Base-by-base conservation (phyloP, 2,888 invertebrate genomes). In the Sylvicola fuscatus region DNA sequence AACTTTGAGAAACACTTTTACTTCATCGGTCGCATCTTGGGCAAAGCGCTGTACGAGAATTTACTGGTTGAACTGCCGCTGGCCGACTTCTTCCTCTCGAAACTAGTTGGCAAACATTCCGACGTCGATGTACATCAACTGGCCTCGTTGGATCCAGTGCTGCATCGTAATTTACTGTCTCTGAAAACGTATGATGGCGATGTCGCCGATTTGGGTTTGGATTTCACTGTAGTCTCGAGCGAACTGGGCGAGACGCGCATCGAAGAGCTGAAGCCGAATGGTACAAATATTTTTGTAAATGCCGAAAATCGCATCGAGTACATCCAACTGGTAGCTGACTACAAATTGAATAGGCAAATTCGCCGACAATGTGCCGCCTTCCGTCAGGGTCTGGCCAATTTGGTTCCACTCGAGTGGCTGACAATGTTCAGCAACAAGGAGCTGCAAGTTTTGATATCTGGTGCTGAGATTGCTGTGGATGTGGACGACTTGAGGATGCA, bases 41-140 rank as follows among this genome's bases (percentile, higher is more conserved):
- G 92, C 30, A 95, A 95, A 68, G 90, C 93, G 1, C 62, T 98
- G 34, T 95, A 92, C 60, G 95, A 95, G 56, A 90, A 90, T 57
- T 69, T 95, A 37, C 60, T 97, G 40, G 86, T 93, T 4, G 97
- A 97, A 54, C 58, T 97, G 27, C 95, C 95, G 0, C 68, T 98
- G 45, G 95, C 98, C 2, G 86, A 87, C 49, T 97, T 97, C 60
- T 97, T 97, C 60, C 63, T 98, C 15, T 82, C 86, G 1, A 84
- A 86, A 58, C 61, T 87, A 32, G 70, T 89, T 21, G 79, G 84
- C 0, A 78, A 81, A 48, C 58, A 59, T 44, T 68, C 70, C 37
- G 71, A 73, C 11, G 72, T 74, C 35, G 87, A 86, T 48, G 79
- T 90, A 33, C 92, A 95, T 62, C 87, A 93, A 51, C 61, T 97